Base-by-base conservation (phyloP, 1,140 invertebrate genomes). In the Adelges cooleyi region DNA sequence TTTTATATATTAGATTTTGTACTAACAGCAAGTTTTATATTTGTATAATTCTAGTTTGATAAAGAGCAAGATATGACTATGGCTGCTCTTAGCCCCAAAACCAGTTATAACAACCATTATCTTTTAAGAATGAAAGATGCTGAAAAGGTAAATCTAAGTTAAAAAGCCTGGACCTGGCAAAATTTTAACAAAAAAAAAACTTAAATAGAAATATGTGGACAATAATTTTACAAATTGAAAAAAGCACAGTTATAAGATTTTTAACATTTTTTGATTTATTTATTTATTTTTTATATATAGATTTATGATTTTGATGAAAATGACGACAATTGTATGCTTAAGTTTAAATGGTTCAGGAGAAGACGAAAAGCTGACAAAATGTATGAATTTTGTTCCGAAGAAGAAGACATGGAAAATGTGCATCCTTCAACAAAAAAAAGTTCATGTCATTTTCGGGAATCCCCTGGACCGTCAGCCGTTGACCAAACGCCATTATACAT, bases 321-420 rank as follows among this genome's bases (percentile, higher is more conserved):
- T 5, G 70, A 73, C 48, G 70, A 72, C 65, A 68, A 66, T 17
- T 71, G 70, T 68, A 68, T 71, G 29, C 68, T 69, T 20, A 71
- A 71, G 42, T 72, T 72, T 59, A 71, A 72, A 62, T 69, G 70
- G 67, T 71, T 69, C 73, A 79, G 88, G 5, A 89, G 89, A 72
- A 80, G 89, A 51, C 79, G 88, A 3, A 74, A 92, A 29, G 90
- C 90, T 0, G 90, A 94, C 71, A 93, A 92, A 73, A 92, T 92
- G 72, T 94, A 94, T 72, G 90, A 92, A 72, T 73, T 72, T 59
- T 67, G 67, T 62, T 66, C 53, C 8, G 71, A 71, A 65, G 68
- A 71, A 56, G 70, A 69, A 65, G 68, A 70, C 66, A 69, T 48
- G 27, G 67, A 68, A 66, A 68, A 68, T 53, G 62, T 68, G 3